A percentile compares a stretch with the other conserved stretches of the same genome.
These are phyloP conservation scores for Stegostoma tigrinum DNA, from an alignment of 2,113 vertebrate genomes.

Conservation along the genomic window DNA sequence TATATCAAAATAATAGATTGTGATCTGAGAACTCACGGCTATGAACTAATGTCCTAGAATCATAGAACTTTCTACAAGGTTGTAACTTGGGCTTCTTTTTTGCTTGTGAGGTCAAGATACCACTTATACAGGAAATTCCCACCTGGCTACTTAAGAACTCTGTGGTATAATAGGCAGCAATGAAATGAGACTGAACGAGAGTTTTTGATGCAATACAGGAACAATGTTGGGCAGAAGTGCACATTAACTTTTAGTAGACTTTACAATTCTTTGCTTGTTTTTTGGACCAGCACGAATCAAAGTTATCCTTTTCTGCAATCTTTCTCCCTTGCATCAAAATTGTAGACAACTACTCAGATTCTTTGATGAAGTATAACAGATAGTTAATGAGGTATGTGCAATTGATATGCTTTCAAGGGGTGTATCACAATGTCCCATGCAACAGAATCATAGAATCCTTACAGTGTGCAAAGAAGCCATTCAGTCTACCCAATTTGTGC, in stretches of 20 bases:
- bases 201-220: neutral
- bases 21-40: neutral
- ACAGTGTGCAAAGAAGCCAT: too few species aligned
- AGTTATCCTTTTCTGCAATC: neutral
- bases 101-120: neutral
- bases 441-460: too few species aligned
- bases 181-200: neutral
- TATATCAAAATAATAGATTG: neutral
- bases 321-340: neutral
- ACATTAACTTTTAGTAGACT: neutral
- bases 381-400: too few species aligned
- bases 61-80: neutral
- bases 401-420: too few species aligned
- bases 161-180: too few species aligned
- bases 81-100: neutral
- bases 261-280: neutral
- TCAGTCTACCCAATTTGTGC: too few species aligned
- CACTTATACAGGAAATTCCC: neutral
- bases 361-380: too few species aligned
- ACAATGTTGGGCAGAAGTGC: neutral
- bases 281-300: neutral
- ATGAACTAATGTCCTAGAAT: neutral
- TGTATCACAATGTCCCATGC: too few species aligned
- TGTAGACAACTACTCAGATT: neutral
- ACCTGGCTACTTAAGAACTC: neutral